Conservation (phyloP, 1,140 invertebrate species). For the Phthorimaea operculella region DNA sequence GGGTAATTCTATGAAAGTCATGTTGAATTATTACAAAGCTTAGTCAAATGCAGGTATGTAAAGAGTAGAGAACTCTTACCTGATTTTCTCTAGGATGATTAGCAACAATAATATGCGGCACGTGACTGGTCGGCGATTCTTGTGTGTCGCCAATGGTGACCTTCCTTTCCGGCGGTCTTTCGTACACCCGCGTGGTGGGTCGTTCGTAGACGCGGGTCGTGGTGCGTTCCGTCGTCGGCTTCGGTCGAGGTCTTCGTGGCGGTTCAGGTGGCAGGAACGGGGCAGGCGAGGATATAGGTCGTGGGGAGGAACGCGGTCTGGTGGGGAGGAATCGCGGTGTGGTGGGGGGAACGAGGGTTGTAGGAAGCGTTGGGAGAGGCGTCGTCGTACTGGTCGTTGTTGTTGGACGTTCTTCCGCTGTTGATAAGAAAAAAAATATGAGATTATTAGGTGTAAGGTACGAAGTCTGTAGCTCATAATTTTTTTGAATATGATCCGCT, state of each 20-base stretch:
- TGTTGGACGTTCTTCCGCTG: conserved; percentile 43
- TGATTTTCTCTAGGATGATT: conserved; percentile 73
- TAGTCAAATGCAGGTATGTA: no score
- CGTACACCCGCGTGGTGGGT: conserved; percentile 39
- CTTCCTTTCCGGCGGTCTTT: conserved; percentile 44
- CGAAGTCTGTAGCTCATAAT: no score
- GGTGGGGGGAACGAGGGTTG: conserved; percentile 20
- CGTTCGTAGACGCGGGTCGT: conserved; percentile 32
- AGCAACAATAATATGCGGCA: conserved; percentile 72
- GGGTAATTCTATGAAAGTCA: no score
- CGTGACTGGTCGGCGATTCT: conserved; percentile 47
- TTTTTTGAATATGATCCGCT: no score
- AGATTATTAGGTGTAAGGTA: background rate
- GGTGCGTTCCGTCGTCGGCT: conserved; percentile 35
- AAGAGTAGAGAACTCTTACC: conserved; percentile 15
- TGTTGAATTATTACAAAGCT: no score
- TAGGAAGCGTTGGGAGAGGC: conserved; percentile 15
- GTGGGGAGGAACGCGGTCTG: conserved; percentile 30
- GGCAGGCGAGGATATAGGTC: conserved; percentile 29
- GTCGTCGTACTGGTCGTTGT: conserved; percentile 45
- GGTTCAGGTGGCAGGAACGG: conserved; percentile 28
- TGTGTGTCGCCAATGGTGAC: conserved; percentile 40
- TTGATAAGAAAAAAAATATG: background rate
- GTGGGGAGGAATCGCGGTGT: conserved; percentile 11
- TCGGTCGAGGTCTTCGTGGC: conserved; percentile 31